Base-by-base conservation (phyloP, 2,888 invertebrate genomes). In the Mellilla xanthometata region DNA sequence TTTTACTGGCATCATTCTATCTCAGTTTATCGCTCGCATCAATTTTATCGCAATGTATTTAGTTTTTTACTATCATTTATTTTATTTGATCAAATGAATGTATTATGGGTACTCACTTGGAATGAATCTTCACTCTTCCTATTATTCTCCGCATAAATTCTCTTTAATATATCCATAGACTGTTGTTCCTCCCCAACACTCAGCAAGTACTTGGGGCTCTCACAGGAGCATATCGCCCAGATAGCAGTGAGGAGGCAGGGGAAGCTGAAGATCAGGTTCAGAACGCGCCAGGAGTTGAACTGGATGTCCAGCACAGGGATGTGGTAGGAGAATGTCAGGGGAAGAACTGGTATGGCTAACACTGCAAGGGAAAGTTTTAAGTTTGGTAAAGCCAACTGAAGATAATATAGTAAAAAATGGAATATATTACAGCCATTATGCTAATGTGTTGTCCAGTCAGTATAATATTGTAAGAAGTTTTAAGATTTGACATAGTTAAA, bases 131-230 rank as follows among this genome's bases (percentile, higher is more conserved):
- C 54, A 12, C 57, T 62, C n/a, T 71, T 73, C 1, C 78, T 72
- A 24, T 60, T 72, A 41, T 88, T 88, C 5, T 78, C 62, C 0
- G 53, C 64, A 46, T 65, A 81, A 2, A 87, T 84, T 1, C 52
- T 60, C 40, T 60, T 77, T 48, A 88, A 49, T 0, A 80, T 68
- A 4, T 76, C 55, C 27, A 95, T 61, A 0, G 95, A 93, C 47
- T 91, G 83, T 0, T 90, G 81, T 1, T 79, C 69, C 2, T 67
- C 83, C 81, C 93, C 77, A 83, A 92, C 34, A 90, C 90, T 78
- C 7, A 94, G 81, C 33, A 93, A 77, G 64, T 93, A 96, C 67
- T 95, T 94, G 0, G 96, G 96, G 53, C 95, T 96, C 72, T 96
- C 96, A 0, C 94, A 94, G 10, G 92, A 80, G 27, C 73, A 81